Evolutionary conservation across 2,797 vertebrate species (phyloP).

Genomic region (Tolypeutes matacus): DNA sequence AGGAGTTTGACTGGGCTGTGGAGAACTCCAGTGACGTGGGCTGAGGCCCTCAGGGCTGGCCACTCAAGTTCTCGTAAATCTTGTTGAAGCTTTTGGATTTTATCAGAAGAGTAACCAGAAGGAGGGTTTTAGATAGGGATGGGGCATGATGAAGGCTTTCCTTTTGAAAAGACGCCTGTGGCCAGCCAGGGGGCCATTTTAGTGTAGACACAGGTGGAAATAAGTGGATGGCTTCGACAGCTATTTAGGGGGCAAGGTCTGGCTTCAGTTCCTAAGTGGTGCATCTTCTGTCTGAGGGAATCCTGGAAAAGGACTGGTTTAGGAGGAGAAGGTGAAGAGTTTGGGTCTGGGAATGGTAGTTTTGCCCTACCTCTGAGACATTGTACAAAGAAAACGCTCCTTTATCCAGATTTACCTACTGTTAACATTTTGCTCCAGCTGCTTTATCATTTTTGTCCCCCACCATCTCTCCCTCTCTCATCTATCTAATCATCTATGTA

Average conservation of each 20-base stretch:
- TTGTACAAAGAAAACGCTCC: not conserved
- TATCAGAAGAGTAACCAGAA: not conserved
- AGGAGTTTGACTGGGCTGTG: not conserved
- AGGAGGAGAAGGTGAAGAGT: not conserved
- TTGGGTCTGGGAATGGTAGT: not conserved
- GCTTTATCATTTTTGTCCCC: not conserved
- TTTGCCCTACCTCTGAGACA: not conserved
- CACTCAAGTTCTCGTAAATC: not conserved
- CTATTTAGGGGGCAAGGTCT: not conserved
- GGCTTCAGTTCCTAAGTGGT: not conserved
- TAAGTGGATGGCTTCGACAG: not conserved
- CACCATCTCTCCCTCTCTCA: not conserved
- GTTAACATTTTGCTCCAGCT: not conserved
- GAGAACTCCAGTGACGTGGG: not conserved
- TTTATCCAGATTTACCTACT: not conserved
- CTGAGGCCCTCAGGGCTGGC: not conserved
- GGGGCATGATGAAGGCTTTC: not conserved
- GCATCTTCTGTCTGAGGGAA: not conserved
- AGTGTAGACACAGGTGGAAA: not conserved
- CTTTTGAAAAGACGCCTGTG: not conserved
- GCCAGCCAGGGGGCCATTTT: no score
- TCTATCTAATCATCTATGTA: not conserved
- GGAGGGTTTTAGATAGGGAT: not conserved
- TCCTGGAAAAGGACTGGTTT: not conserved
- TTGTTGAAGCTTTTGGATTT: not conserved